phyloP scores from a whole-genome alignment of 2,888 invertebrate genomes.

The Cyaniris semiargus region DNA sequence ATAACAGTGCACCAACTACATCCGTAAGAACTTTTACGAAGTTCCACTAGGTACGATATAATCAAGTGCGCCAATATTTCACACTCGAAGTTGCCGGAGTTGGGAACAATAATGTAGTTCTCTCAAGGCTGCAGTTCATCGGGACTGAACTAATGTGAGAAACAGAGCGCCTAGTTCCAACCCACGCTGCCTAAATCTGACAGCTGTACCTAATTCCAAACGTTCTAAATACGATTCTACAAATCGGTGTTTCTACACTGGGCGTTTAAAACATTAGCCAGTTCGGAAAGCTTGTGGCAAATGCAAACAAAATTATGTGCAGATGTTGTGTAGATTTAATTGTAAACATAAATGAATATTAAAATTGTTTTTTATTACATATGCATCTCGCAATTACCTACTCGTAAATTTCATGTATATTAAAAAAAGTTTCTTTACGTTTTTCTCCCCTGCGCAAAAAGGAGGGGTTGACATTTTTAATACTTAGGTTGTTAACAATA shows the following conservation, averaged over 20 bases:
- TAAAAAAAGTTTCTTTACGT: background rate
- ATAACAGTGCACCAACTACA: background rate
- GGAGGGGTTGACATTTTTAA: too few species aligned
- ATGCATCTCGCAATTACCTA: too few species aligned
- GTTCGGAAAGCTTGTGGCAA: background rate
- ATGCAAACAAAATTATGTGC: background rate
- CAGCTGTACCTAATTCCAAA: conserved; percentile 63
- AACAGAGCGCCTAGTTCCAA: conserved; percentile 59
- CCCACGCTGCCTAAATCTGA: conserved; percentile 65
- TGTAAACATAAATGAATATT: background rate
- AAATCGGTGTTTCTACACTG: conserved; percentile 38
- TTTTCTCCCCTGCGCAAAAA: background rate
- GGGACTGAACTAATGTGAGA: conserved; percentile 69
- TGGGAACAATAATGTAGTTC: conserved; percentile 41
- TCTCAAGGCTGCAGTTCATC: conserved; percentile 59
- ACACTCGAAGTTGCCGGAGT: conserved; percentile 37
- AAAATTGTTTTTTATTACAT: background rate
- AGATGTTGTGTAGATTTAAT: background rate
- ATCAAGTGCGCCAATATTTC: conserved; percentile 34
- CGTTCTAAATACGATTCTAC: conserved; percentile 46
- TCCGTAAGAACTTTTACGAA: background rate
- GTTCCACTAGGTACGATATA: background rate
- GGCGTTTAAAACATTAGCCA: background rate
- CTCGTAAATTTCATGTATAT: background rate
- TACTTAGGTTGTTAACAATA: too few species aligned